phyloP scores from a whole-genome alignment of 2,113 vertebrate genomes.

The Pleuronectes platessa region DNA sequence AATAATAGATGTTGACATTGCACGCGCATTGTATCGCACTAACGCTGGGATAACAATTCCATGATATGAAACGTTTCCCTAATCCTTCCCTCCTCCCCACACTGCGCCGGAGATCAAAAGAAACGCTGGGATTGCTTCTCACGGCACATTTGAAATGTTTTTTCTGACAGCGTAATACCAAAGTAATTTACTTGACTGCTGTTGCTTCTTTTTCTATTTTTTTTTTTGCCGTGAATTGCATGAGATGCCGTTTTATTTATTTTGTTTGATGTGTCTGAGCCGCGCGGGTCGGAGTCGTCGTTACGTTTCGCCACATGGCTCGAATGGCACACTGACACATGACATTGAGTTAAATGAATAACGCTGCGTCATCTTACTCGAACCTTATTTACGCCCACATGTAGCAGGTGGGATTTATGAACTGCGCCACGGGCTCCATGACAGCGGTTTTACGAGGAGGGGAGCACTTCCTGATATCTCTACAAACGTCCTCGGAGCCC shows the following conservation, averaged over 20 bases:
- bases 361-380: constrained; percentile 24
- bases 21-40: constrained; percentile 41
- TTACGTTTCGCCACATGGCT: constrained; percentile 37
- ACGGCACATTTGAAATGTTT: constrained; percentile 64
- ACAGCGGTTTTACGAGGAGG: no score
- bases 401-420: not conserved
- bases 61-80: constrained; percentile 56
- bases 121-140: constrained; percentile 66
- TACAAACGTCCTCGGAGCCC: not conserved
- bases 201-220: constrained; percentile 50
- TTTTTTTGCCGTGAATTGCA: constrained; percentile 50
- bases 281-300: constrained; percentile 13
- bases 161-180: constrained; percentile 63
- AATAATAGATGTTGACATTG: constrained; percentile 69
- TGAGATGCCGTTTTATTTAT: constrained; percentile 47
- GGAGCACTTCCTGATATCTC: no score
- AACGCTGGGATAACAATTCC: constrained; percentile 58
- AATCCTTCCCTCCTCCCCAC: constrained; percentile 56
- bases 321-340: constrained; percentile 41
- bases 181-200: constrained; percentile 58
- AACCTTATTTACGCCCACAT: not conserved
- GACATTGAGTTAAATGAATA: constrained; percentile 44
- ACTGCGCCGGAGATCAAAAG: constrained; percentile 66
- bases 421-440: not conserved
- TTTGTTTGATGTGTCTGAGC: constrained; percentile 52